Percentiles rank a stretch among this genome's conserved stretches.
Conservation (phyloP, 2,113 vertebrate genomes). For the Heterotilapia buettikoferi region DNA sequence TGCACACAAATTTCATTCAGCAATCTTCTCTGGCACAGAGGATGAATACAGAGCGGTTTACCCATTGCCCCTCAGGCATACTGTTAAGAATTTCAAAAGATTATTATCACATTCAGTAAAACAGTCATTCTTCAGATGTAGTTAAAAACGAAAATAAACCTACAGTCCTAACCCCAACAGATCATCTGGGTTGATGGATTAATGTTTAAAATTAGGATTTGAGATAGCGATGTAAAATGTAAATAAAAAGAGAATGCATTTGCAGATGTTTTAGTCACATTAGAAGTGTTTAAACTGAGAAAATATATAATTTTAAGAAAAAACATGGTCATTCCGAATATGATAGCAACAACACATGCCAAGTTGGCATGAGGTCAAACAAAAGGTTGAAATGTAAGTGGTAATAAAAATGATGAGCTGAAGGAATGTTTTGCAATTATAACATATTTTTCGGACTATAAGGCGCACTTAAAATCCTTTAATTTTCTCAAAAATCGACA, state of each 20-base stretch:
- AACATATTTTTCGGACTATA: neutral
- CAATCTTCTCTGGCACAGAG: neutral
- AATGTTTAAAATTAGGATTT: neutral
- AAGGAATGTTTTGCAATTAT: neutral
- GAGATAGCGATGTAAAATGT: neutral
- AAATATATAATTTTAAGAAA: neutral
- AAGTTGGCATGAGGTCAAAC: neutral
- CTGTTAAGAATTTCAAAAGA: neutral
- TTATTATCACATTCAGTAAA: neutral
- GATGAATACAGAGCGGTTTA: neutral
- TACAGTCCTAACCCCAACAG: neutral
- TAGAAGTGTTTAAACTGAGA: neutral
- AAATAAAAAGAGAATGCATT: neutral
- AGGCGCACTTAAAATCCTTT: neutral
- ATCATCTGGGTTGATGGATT: neutral
- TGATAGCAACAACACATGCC: neutral
- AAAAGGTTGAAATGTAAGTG: neutral
- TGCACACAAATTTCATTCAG: neutral
- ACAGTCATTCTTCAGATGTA: neutral
- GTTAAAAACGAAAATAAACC: neutral
- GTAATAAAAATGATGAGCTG: neutral
- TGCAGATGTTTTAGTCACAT: neutral
- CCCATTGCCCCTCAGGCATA: neutral
- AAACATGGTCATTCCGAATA: neutral
- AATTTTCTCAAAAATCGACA: neutral